Evolutionary conservation across 2,113 vertebrate genomes (phyloP), one percentile per base, ranked within the genome.

Genomic region (Pagrus major): DNA sequence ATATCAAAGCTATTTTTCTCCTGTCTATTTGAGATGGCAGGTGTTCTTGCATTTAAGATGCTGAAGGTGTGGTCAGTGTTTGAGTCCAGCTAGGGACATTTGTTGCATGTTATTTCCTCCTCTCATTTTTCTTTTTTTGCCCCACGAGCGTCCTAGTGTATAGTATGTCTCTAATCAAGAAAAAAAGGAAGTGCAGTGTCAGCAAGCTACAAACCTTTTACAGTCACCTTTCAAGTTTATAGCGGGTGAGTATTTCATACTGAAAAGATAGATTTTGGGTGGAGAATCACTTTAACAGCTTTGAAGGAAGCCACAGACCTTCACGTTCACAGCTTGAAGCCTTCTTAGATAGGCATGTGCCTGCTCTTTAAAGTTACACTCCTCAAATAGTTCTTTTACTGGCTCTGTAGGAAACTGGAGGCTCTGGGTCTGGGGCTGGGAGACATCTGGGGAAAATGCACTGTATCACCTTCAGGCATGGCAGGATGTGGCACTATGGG

Each of bases 301-400:
- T 82, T 85, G 42, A 85, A 83, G 52, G 72, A 84, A 87, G 87
- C 87, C 86, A 79, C 77, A 76, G 70, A 61, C 79, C 70, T 81
- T 86, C 25, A 58, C 70, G 7, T 81, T 83, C 86, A 65, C 86
- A 91, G 85, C 83, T 72, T 90, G 90, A 84, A 81, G 47, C 69
- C 76, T 29, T 83, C 75, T 84, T 72, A 84, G 61, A 83, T 47
- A 75, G 78, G 63, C 86, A 80, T 81, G 75, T 82, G 54, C 76
- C 14, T 71, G 71, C 71, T 88, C 60, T 73, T 76, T 78, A 77
- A 74, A 88, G 47, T 74, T 63, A 51, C 70, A 27, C 70, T 60
- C 59, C 52, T 61, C 56, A 78, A 84, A 89, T 86, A 84, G 39
- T 73, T 73, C 2, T 87, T 91, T 90, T 91, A 92, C 84, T 83